A percentile compares a stretch with the other conserved stretches of the same genome.
Conservation (phyloP, 1,140 invertebrate genomes). For the Philotrypesis tridentata region DNA sequence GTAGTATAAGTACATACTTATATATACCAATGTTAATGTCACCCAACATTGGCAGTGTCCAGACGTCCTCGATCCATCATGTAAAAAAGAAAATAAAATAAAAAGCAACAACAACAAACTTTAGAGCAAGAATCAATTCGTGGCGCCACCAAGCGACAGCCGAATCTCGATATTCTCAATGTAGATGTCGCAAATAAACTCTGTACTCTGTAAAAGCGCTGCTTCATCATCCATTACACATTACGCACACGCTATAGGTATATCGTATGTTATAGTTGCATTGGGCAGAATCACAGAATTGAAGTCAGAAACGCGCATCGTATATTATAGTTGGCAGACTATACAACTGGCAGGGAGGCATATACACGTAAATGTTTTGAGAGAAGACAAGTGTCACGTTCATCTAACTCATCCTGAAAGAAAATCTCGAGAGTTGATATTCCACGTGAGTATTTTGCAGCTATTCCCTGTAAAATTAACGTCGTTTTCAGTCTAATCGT, state of each 20-base stretch:
- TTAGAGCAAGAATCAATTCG: too few species aligned
- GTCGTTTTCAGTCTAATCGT: neutral
- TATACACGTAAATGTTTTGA: conserved; percentile 32
- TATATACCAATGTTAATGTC: too few species aligned
- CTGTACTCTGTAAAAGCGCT: conserved; percentile 21
- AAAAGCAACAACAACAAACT: neutral
- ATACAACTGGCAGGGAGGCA: neutral
- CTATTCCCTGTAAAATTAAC: neutral
- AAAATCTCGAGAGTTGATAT: neutral
- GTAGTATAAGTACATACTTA: too few species aligned
- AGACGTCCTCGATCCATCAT: too few species aligned
- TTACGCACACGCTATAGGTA: too few species aligned
- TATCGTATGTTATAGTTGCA: too few species aligned
- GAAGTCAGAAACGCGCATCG: conserved; percentile 5
- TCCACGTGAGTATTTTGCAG: conserved; percentile 5
- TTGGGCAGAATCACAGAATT: neutral
- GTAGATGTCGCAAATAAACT: conserved; percentile 3
- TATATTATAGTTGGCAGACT: too few species aligned
- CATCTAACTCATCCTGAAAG: neutral
- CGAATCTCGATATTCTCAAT: conserved; percentile 19
- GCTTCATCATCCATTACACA: neutral
- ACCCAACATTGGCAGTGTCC: too few species aligned
- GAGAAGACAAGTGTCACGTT: neutral
- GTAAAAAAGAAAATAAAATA: too few species aligned
- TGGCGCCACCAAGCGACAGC: conserved; percentile 4